These are phyloP conservation scores for Leucophenga maculata DNA, from an alignment of 2,888 invertebrate genomes.

Conservation along the genomic window DNA sequence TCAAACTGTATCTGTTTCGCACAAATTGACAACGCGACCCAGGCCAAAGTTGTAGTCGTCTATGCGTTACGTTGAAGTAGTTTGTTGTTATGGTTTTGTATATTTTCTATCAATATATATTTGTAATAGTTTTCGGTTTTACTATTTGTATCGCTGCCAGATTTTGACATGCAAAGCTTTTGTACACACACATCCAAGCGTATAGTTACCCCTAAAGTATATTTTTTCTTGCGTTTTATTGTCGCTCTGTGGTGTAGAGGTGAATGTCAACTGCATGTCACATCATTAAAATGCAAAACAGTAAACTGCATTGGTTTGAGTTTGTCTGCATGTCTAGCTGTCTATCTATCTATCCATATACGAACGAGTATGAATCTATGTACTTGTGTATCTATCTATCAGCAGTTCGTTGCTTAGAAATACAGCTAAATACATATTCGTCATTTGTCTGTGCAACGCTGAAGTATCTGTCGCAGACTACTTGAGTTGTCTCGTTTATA, in stretches of 20 bases:
- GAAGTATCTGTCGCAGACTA: slow-evolving; percentile 11
- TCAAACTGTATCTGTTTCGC: not conserved
- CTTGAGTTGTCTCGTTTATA: slow-evolving; percentile 13
- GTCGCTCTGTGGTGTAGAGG: not conserved
- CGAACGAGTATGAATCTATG: too few relatives aligned
- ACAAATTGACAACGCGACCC: not conserved
- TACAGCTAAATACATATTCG: too few relatives aligned
- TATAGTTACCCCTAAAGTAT: too few relatives aligned
- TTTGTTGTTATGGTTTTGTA: slow-evolving; percentile 1
- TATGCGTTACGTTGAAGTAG: not conserved
- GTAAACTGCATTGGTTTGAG: not conserved
- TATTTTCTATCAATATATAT: not conserved
- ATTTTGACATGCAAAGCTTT: slow-evolving; percentile 6
- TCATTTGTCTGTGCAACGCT: not conserved
- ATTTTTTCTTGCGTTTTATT: not conserved
- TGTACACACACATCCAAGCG: too few relatives aligned
- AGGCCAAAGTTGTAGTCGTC: not conserved
- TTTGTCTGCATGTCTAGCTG: not conserved
- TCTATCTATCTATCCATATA: too few relatives aligned
- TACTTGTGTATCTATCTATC: too few relatives aligned
- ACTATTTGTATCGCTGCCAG: slow-evolving; percentile 12
- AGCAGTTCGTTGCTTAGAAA: too few relatives aligned
- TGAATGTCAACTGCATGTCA: slow-evolving; percentile 21
- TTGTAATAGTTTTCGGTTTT: slow-evolving; percentile 4
- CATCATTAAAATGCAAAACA: slow-evolving; percentile 21